These are phyloP conservation scores for Spheniscus humboldti DNA, from an alignment of 2,797 vertebrate genomes.

Conservation along the genomic window DNA sequence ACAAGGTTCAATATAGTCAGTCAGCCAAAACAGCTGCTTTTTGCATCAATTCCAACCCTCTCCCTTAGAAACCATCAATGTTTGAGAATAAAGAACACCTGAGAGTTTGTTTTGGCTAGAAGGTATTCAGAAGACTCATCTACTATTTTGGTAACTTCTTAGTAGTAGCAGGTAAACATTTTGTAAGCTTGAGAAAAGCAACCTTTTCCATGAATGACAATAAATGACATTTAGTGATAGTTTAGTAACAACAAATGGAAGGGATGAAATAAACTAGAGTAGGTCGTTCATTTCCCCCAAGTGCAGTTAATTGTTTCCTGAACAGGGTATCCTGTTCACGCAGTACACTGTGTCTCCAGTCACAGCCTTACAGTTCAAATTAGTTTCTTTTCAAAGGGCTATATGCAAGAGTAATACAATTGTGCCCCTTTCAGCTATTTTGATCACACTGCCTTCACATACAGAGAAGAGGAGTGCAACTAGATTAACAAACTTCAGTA, in stretches of 20 bases:
- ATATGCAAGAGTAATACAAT: accelerated
- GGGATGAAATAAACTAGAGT: background rate
- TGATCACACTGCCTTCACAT: background rate
- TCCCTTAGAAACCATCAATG: background rate
- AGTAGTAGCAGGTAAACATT: background rate
- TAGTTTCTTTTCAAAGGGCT: background rate
- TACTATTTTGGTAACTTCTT: background rate
- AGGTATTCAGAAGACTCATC: background rate
- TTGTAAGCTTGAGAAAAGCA: background rate
- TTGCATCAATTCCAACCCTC: background rate
- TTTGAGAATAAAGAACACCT: background rate
- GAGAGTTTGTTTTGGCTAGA: background rate
- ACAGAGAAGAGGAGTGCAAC: background rate
- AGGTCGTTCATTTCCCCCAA: background rate
- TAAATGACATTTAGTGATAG: background rate
- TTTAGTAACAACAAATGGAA: background rate
- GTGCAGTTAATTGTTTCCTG: background rate
- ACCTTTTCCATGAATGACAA: background rate
- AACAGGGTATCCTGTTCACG: no score
- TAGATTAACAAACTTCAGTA: background rate
- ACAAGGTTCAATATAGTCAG: background rate
- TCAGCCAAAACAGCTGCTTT: background rate
- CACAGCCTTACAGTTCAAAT: background rate
- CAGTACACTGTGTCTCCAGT: background rate
- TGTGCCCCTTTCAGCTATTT: no score